A percentile compares a stretch with the other conserved stretches of the same genome.
phyloP scores from a whole-genome alignment of 2,113 vertebrate species.

The Heterocephalus glaber region DNA sequence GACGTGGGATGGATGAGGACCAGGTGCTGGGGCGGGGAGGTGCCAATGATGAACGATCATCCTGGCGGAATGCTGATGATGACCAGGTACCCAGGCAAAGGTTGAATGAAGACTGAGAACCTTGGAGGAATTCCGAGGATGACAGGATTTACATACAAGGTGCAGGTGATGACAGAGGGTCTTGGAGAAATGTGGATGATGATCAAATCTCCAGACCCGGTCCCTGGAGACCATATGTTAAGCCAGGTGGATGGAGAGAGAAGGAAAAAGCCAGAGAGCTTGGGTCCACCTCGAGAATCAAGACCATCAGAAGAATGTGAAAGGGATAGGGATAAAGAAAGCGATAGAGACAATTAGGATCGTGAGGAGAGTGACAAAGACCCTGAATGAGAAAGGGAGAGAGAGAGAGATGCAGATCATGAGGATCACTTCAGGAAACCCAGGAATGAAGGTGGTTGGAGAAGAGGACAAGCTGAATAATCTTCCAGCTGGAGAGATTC shows the following conservation, averaged over 20 bases:
- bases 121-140: constrained; percentile 87
- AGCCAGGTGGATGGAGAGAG: constrained; percentile 98
- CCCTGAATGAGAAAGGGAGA: constrained; percentile 79
- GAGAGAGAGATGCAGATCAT: constrained; percentile 84
- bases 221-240: constrained; percentile 94
- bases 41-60: constrained; percentile 86
- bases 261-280: constrained; percentile 97
- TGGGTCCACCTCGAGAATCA: constrained; percentile 93
- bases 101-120: constrained; percentile 85
- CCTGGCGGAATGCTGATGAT: constrained; percentile 83
- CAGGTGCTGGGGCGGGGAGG: constrained; percentile 80
- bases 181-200: too few species aligned
- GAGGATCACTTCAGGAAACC: constrained; percentile 89
- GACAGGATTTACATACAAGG: constrained; percentile 82
- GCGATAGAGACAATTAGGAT: constrained; percentile 79
- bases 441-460: constrained; percentile 92
- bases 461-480: constrained; percentile 88
- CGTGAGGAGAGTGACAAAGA: constrained; percentile 84
- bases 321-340: constrained; percentile 87
- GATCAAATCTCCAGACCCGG: too few species aligned
- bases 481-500: constrained; percentile 91
- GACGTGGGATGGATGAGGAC: constrained; percentile 85
- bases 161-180: constrained; percentile 84
- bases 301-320: constrained; percentile 84
- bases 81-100: constrained; percentile 78